These are phyloP conservation scores for Volucella inanis DNA, from an alignment of 2,888 invertebrate species.

Conservation along the genomic window DNA sequence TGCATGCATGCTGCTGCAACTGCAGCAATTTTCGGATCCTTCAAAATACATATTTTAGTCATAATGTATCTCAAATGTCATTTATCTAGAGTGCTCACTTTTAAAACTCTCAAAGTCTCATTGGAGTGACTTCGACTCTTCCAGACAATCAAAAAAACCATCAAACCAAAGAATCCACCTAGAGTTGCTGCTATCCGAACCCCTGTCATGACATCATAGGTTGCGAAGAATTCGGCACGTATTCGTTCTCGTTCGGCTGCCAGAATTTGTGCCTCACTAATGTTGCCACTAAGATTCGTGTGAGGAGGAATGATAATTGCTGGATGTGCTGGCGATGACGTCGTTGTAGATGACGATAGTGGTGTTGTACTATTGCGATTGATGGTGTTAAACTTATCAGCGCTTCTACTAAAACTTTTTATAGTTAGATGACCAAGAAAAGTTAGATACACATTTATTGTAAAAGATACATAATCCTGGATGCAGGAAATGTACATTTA, in stretches of 20 bases:
- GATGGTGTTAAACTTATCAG: conserved; percentile 66
- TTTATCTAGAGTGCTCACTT: conserved; percentile 78
- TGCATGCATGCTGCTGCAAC: conserved; percentile 91
- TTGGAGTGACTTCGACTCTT: conserved; percentile 93
- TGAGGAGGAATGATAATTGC: conserved; percentile 63
- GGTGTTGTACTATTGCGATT: conserved; percentile 69
- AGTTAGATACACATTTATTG: not conserved
- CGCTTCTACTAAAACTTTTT: conserved; percentile 45
- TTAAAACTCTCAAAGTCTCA: conserved; percentile 87
- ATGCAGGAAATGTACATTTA: not conserved
- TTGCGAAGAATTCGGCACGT: conserved; percentile 92
- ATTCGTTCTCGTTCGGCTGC: conserved; percentile 87
- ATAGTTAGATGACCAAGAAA: not conserved
- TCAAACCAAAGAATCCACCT: conserved; percentile 94
- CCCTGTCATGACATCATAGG: conserved; percentile 97
- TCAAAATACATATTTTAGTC: conserved; percentile 70
- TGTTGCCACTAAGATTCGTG: conserved; percentile 76
- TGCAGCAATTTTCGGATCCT: conserved; percentile 91
- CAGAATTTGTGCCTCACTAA: conserved; percentile 79
- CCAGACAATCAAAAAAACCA: conserved; percentile 95
- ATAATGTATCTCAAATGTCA: not conserved
- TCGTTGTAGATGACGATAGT: conserved; percentile 76
- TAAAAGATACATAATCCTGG: not conserved
- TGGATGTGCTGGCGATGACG: conserved; percentile 76
- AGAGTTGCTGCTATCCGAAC: conserved; percentile 95